Conservation (phyloP, 2,113 vertebrate species). For the human (Homo sapiens) region DNA sequence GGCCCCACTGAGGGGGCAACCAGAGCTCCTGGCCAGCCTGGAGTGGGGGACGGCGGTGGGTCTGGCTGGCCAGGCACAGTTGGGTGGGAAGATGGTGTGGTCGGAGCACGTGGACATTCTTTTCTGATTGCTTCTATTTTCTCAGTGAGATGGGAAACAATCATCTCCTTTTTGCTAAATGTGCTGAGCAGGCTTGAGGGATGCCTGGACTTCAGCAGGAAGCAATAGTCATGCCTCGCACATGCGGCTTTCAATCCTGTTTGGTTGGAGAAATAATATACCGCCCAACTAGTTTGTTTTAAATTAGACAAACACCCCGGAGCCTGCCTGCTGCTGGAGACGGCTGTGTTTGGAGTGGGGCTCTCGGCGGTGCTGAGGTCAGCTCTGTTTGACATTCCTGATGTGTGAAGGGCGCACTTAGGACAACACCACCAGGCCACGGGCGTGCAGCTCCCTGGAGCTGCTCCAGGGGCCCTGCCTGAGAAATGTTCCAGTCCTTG, state of each 20-base stretch:
- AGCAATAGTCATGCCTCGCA: neutral
- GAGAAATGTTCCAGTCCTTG: neutral
- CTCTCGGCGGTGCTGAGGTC: constrained; percentile 31
- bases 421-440: neutral
- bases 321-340: neutral
- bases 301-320: constrained; percentile 4
- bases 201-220: neutral
- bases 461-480: constrained; percentile 17
- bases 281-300: constrained; percentile 6
- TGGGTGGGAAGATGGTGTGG: neutral
- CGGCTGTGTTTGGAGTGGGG: neutral
- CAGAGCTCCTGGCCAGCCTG: neutral
- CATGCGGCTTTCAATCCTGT: neutral
- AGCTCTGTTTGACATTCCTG: constrained; percentile 63
- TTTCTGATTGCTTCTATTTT: constrained; percentile 20
- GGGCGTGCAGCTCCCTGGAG: constrained; percentile 39
- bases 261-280: constrained; percentile 21
- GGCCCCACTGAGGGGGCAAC: neutral
- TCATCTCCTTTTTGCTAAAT: neutral
- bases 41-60: too few relatives aligned
- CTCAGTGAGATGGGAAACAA: neutral
- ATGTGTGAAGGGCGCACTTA: constrained; percentile 20
- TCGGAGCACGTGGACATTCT: neutral
- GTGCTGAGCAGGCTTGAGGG: constrained; percentile 29
- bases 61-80: neutral